Conservation (phyloP, 2,888 invertebrate species). For the Sinodicranocentrus sp. region DNA sequence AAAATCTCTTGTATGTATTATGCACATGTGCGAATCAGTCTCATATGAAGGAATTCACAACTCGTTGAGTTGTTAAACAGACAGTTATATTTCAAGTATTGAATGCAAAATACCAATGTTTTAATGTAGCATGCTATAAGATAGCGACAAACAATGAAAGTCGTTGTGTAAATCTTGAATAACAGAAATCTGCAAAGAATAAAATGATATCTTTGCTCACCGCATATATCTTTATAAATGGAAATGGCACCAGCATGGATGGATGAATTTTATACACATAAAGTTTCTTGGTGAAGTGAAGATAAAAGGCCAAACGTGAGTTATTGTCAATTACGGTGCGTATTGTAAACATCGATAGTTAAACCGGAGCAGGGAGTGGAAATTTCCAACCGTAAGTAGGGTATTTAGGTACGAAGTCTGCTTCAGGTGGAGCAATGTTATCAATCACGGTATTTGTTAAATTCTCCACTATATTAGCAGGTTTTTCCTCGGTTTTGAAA, state of each 20-base stretch:
- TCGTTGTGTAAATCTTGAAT: not conserved
- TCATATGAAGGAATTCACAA: not conserved
- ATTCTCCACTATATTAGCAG: conserved; percentile 55
- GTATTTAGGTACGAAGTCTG: conserved; percentile 72
- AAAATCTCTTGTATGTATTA: not conserved
- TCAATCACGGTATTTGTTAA: conserved; percentile 69
- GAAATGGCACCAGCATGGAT: no score
- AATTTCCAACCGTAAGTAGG: conserved; percentile 74
- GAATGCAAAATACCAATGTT: conserved; percentile 48
- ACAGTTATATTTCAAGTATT: conserved; percentile 61
- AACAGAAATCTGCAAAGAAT: not conserved
- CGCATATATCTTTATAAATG: no score
- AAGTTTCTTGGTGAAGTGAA: not conserved
- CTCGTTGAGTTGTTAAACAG: conserved; percentile 52
- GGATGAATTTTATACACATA: no score
- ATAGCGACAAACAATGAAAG: conserved; percentile 13
- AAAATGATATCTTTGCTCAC: no score
- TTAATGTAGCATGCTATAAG: conserved; percentile 38
- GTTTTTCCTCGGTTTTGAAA: conserved; percentile 43
- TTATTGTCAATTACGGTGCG: no score
- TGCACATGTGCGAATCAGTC: not conserved
- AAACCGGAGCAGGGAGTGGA: no score
- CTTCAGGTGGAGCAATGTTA: conserved; percentile 57
- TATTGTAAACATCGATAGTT: no score
- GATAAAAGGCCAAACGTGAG: conserved; percentile 14